Evolutionary conservation across 2,888 invertebrate species (phyloP), one percentile per base, ranked within the genome.

Genomic region (Strigamia crassipes): DNA sequence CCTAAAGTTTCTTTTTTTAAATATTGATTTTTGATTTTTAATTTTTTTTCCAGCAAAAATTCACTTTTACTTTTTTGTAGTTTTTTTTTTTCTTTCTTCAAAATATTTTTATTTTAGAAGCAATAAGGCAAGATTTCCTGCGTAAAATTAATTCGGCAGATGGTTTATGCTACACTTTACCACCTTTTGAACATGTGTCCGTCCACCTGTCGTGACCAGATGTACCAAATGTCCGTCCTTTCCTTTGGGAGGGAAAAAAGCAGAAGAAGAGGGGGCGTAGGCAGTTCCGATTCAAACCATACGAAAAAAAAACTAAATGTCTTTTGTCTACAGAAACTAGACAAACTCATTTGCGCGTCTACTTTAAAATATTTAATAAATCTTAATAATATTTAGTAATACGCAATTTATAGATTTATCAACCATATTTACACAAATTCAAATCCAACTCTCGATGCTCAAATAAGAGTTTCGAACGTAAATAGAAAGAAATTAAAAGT

Each of bases 201-300:
- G 61, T 61, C 61, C 61, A 61, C 61, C 61, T 61, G 61, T 61
- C 61, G 61, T 61, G 15, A 61, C 61, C 61, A 61, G 61, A 61
- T 61, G 61, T 9, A 61, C 61, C 61, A 15, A 61, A 61, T 23
- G 61, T 61, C 61, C 61, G 61, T 18, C 61, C n/a, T 61, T 23
- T 18, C 61, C n/a, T 61, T 23, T 61, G 61, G 61, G n/a, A n/a
- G 61, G 23, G n/a, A 61, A 61, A 61, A 18, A 61, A 15, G 42
- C 42, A 61, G 3, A 56, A 56, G 56, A 61, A 23, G 61, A 61
- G 61, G 61, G 61, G 61, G 61, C 23, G 61, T 13, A 51, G 15
- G 18, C 10, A n/a, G 61, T n/a, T n/a, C n/a, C n/a, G n/a, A n/a
- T 61, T 23, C 18, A 61, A 18, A 18, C 61, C 61, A 18, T 21